Evolutionary conservation across 2,113 vertebrate genomes (phyloP), one percentile per base, ranked within the genome.

Genomic region (Corythoichthys haematopterus): DNA sequence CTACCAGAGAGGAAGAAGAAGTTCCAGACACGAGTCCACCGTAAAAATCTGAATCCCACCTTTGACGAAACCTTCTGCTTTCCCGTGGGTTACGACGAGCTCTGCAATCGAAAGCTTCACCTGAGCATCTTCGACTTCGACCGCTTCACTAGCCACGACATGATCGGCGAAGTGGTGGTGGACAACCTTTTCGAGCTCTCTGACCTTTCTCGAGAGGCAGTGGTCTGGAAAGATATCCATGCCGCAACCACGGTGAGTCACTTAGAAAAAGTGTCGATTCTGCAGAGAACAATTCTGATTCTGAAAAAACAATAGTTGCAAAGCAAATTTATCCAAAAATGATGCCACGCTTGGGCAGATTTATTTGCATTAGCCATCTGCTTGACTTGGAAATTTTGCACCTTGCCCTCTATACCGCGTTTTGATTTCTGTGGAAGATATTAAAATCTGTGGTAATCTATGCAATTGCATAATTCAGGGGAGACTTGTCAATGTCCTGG

Each of bases 61-160:
- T 99, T 98, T 75, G 94, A 98, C 13, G 97, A 99, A 88, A 91
- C 90, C 53, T 98, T 99, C 89, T 92, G 93, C 64, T 99, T 99
- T 88, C 94, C 95, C 0, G 95, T 96, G 84, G 91, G 78, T 62
- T 98, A 98, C 12, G 96, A 95, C 48, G 94, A 98, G 78, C 88
- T 99, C 69, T 95, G 93, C 91, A 96, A 93, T 86, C 92, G 95
- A 77, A 96, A 98, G 88, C 90, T 99, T 74, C 97, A 99, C 88
- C 96, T 99, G 90, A 98, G 96, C 71, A 89, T 99, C 55, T 99
- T 95, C 82, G 97, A 99, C 92, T 99, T 99, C 85, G 97, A 99
- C 92, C 93, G 97, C 70, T 99, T 99, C 91, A 98, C 96, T 78
- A 95, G 97, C 84, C 97, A 99, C 79, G 97, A 99, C 88, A 97